Percentiles rank a stretch among this genome's conserved stretches.
Conservation (phyloP, 2,797 vertebrate species). For the Sebastes taczanowskii region DNA sequence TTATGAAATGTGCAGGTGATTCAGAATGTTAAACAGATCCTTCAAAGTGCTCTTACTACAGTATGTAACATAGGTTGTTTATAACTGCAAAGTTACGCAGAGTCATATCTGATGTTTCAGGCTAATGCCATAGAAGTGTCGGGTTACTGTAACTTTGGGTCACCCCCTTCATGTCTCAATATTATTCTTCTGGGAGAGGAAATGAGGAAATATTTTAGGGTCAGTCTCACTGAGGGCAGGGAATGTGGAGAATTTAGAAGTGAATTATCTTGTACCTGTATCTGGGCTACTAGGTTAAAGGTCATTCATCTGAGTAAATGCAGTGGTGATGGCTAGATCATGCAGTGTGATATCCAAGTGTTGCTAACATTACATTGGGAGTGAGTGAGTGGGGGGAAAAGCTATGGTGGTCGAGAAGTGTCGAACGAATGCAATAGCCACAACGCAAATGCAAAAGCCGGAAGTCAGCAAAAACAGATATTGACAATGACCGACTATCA, state of each 20-base stretch:
- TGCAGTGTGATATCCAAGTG: background rate
- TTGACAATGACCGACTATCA: background rate
- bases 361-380: background rate
- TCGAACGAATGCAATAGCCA: background rate
- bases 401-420: background rate
- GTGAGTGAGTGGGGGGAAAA: background rate
- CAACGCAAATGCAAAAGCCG: background rate
- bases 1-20: constrained; percentile 11
- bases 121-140: constrained; percentile 1
- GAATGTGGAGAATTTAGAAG: constrained; percentile 34
- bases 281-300: constrained; percentile 4
- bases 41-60: background rate
- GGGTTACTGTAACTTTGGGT: constrained; percentile 27
- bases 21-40: background rate
- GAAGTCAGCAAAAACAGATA: background rate
- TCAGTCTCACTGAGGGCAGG: background rate
- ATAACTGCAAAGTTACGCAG: background rate
- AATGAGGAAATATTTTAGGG: constrained; percentile 36
- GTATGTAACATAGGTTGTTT: background rate
- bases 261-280: background rate
- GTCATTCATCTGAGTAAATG: background rate
- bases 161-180: constrained; percentile 38
- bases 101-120: background rate
- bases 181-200: constrained; percentile 55
- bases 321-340: background rate